These are phyloP conservation scores for Hirudo medicinalis DNA, from an alignment of 1,140 invertebrate species.

Conservation along the genomic window DNA sequence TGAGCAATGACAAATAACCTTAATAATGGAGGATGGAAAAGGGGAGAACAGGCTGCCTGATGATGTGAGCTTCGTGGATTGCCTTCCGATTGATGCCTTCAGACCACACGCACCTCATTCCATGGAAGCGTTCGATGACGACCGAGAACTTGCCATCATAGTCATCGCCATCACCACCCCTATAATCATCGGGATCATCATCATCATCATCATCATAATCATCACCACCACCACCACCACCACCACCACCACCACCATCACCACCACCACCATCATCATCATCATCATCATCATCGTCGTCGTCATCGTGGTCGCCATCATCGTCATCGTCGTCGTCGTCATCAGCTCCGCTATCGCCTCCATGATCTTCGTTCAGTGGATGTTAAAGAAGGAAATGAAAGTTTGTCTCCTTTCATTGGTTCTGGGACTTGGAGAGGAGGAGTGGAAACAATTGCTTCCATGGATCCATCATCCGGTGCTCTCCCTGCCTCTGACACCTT, in stretches of 20 bases:
- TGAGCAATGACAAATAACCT: neutral
- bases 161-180: neutral
- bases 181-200: neutral
- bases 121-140: neutral
- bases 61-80: neutral
- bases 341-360: no score
- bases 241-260: neutral
- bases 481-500: no score
- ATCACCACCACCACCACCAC: neutral
- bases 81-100: neutral
- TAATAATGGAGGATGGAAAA: neutral
- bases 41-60: neutral
- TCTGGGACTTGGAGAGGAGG: no score
- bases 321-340: slow-evolving; percentile 4
- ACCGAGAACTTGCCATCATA: neutral
- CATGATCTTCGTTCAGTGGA: no score
- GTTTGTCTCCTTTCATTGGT: no score
- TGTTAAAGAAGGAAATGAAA: no score
- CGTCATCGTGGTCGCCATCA: neutral
- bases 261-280: neutral
- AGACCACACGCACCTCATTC: neutral
- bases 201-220: neutral
- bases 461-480: no score
- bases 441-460: no score
- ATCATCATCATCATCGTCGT: neutral